A percentile compares a stretch with the other conserved stretches of the same genome.
Evolutionary conservation across 2,113 vertebrate genomes (phyloP).

Genomic region (Tonatia bakeri): DNA sequence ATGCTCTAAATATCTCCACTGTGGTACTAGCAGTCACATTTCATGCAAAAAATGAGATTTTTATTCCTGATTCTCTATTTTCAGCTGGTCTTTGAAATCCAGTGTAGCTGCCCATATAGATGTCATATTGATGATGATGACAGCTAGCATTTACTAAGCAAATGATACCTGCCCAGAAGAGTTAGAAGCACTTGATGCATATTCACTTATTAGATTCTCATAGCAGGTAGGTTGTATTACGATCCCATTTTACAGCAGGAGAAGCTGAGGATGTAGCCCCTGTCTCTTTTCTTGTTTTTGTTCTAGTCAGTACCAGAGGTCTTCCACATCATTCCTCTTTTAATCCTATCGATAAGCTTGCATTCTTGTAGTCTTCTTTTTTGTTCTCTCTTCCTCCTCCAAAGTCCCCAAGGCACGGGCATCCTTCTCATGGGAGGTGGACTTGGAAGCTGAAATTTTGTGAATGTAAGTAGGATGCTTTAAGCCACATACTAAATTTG

Average conservation of each 20-base stretch:
- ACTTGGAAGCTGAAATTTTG: neutral
- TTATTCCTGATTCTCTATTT: neutral
- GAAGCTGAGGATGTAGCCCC: neutral
- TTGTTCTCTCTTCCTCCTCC: too few species aligned
- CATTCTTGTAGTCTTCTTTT: neutral
- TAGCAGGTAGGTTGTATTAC: neutral
- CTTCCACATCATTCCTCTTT: neutral
- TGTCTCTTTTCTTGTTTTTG: neutral
- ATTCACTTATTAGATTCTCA: neutral
- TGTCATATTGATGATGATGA: neutral
- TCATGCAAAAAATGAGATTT: neutral
- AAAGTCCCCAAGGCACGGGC: too few species aligned
- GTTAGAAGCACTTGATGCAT: accelerated
- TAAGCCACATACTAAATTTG: neutral
- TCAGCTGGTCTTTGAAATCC: neutral
- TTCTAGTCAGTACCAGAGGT: neutral
- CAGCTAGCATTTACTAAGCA: neutral
- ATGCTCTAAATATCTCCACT: neutral
- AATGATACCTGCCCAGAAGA: neutral
- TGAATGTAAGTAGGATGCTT: neutral
- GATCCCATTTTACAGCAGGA: neutral
- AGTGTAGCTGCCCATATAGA: neutral
- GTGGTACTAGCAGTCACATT: neutral
- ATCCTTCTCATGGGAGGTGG: neutral
- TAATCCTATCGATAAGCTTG: neutral